Conservation (phyloP, 1,140 invertebrate species). For the Drosophila subobscura region DNA sequence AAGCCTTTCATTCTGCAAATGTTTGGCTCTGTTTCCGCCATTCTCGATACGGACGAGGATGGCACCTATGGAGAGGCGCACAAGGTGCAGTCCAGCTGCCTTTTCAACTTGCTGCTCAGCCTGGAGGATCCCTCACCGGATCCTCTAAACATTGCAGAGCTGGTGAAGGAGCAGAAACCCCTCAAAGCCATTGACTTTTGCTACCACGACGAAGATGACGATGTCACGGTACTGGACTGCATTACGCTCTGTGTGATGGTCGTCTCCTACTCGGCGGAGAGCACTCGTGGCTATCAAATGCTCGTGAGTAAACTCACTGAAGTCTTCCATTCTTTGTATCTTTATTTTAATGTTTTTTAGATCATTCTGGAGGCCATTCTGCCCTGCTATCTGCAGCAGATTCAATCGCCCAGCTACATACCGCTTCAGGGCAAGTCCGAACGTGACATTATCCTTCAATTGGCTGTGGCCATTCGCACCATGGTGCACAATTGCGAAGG, state of each 20-base stretch:
- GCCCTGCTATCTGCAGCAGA: conserved; percentile 96
- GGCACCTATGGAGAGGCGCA: conserved; percentile 94
- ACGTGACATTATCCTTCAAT: conserved; percentile 96
- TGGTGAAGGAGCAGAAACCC: conserved; percentile 98
- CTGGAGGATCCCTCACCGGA: conserved; percentile 96
- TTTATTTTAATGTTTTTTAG: conserved; percentile 84
- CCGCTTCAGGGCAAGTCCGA: conserved; percentile 93
- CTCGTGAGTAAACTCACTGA: conserved; percentile 86
- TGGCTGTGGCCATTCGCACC: conserved; percentile 97
- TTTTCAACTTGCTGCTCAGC: conserved; percentile 96
- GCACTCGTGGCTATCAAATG: conserved; percentile 98
- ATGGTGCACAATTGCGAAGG: conserved; percentile 98
- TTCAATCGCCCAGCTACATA: conserved; percentile 94
- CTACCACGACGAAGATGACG: conserved; percentile 97
- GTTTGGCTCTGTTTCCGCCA: conserved; percentile 98
- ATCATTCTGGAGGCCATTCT: conserved; percentile 98
- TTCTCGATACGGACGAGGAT: conserved; percentile 96
- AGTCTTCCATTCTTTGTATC: neutral
- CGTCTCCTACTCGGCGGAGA: conserved; percentile 98
- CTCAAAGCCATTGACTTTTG: conserved; percentile 98
- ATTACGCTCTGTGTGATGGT: conserved; percentile 98
- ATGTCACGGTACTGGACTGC: conserved; percentile 96
- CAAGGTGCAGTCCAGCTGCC: conserved; percentile 94
- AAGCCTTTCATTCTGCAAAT: conserved; percentile 99
- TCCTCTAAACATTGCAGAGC: conserved; percentile 96